Conservation (phyloP, 92 coral and sea anemone genomes). For the Zoanthus solanderi region DNA sequence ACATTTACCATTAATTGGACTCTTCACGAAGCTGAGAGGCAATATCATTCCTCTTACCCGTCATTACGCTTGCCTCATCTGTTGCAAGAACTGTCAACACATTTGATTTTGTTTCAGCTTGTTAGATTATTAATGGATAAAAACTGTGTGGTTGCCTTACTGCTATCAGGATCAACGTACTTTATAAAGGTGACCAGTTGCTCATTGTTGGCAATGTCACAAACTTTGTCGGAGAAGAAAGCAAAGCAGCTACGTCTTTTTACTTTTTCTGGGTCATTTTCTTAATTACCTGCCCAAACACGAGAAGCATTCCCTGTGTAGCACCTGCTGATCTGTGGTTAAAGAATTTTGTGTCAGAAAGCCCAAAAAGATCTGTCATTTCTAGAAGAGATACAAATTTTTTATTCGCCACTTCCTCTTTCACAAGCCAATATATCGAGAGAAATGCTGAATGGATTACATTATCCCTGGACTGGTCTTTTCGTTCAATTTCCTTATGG, state of each 20-base stretch:
- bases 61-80: no score
- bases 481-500: constrained; percentile 33
- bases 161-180: constrained; percentile 42
- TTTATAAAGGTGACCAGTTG: constrained; percentile 55
- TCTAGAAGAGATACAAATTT: constrained; percentile 13
- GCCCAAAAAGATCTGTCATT: constrained; percentile 27
- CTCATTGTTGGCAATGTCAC: constrained; percentile 46
- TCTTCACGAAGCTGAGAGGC: no score
- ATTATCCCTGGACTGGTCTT: constrained; percentile 33
- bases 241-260: constrained; percentile 25
- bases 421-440: constrained; percentile 53
- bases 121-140: no score
- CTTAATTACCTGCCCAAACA: constrained; percentile 43
- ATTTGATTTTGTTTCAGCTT: no score
- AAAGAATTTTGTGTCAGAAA: constrained; percentile 32
- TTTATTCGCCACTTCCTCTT: constrained; percentile 62
- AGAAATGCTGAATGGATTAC: constrained; percentile 31
- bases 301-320: constrained; percentile 39
- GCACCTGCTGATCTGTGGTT: constrained; percentile 23
- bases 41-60: no score
- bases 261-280: constrained; percentile 31
- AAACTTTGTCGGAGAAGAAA: constrained; percentile 51
- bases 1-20: no score
- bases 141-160: no score
- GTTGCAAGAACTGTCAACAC: no score